Base-by-base conservation (phyloP, 2,797 vertebrate species). In the Coccyzus lansbergi region DNA sequence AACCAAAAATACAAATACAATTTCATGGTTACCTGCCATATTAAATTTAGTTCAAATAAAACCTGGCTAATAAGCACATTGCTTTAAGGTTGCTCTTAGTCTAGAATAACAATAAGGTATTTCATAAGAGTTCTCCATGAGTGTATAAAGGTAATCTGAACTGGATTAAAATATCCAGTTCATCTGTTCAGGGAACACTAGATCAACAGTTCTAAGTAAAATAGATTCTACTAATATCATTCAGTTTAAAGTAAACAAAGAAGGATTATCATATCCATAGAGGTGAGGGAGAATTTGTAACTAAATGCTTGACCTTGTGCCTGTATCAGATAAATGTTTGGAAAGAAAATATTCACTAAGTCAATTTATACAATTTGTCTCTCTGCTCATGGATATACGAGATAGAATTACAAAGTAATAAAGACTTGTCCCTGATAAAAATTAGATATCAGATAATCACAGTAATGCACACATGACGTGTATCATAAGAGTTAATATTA, bases 401-500 rank as follows among this genome's bases (percentile, higher is more conserved):
- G 21, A 46, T 48, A n/a, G 7, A 22, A 42, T 48, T 77, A 48
- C 68, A 86, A 62, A 71, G 26, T 38, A 87, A 83, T 80, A 64
- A 77, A 55, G 12, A 15, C 51, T 76, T 81, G 5, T 71, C 38
- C 20, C 25, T 63, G 21, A 53, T 59, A 77, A 91, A 85, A 86
- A 34, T 22, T 76, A 33, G 34, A 9, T 55, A n/a, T 71, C 8
- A 0, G 64, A 67, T 75, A 82, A 71, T 15, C 16, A 83, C 53
- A 53, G 20, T 34, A 76, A 53, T 0, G 0, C 8, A 77, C 67
- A 92, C 18, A 15, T 55, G 33, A 38, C 0, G 0, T 42, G 15
- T 63, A 17, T 31, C 9, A 0, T 64, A 60, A 69, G 25, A 82
- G 40, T 67, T 92, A 67, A 29, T 56, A 60, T 63, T 83, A 3